A percentile compares a stretch with the other conserved stretches of the same genome.
Evolutionary conservation across 2,888 invertebrate species (phyloP).

Genomic region (Rhaphigaster nebulosa): DNA sequence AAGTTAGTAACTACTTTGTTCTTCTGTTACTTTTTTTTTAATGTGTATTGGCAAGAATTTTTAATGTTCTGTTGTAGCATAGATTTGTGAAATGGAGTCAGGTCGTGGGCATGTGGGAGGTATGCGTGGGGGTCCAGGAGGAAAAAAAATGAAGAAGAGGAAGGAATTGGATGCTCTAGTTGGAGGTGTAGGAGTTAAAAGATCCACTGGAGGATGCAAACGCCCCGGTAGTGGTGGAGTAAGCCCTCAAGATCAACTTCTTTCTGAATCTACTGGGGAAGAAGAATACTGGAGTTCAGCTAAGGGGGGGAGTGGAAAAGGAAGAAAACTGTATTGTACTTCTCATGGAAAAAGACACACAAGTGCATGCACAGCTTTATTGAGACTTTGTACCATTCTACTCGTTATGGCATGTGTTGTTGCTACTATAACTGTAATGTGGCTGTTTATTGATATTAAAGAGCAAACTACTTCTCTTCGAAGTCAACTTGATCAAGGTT

Average conservation of each 20-base stretch:
- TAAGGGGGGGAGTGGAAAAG: conserved; percentile 66
- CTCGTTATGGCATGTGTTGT: conserved; percentile 76
- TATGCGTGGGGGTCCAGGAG: conserved; percentile 75
- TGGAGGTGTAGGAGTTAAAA: conserved; percentile 63
- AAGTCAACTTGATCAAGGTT: conserved; percentile 78
- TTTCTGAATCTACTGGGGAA: conserved; percentile 76
- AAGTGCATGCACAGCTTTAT: conserved; percentile 69
- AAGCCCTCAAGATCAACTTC: conserved; percentile 73
- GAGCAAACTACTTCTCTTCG: conserved; percentile 77
- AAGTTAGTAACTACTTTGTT: background rate
- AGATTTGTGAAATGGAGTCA: conserved; percentile 67
- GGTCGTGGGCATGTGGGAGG: conserved; percentile 71
- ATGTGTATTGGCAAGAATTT: conserved; percentile 26
- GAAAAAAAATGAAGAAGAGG: conserved; percentile 83
- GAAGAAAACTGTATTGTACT: conserved; percentile 68
- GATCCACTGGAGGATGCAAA: conserved; percentile 64
- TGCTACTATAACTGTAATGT: conserved; percentile 77
- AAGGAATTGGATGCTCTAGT: conserved; percentile 82
- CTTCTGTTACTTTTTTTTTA: background rate
- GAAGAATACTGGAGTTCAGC: conserved; percentile 70
- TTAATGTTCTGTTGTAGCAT: conserved; percentile 60
- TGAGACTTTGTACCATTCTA: conserved; percentile 74
- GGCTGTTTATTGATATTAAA: conserved; percentile 79
- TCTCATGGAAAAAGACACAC: conserved; percentile 65
- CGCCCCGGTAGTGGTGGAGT: conserved; percentile 66